These are phyloP conservation scores for Tenthredo livida DNA, from an alignment of 2,888 invertebrate species.

Conservation along the genomic window DNA sequence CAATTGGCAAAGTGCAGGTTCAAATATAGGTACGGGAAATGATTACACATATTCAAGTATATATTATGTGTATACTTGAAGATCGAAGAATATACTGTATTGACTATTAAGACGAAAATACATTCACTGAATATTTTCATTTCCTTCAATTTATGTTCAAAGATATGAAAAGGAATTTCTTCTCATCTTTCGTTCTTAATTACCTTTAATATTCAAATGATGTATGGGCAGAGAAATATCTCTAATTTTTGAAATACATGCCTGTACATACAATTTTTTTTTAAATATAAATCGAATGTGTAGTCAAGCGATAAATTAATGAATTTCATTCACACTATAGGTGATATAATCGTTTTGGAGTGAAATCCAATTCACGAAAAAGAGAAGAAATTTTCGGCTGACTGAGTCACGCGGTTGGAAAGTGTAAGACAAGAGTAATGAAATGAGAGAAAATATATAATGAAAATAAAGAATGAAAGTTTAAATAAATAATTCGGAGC, in stretches of 20 bases:
- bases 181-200: background rate
- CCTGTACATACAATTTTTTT: background rate
- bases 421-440: background rate
- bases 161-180: background rate
- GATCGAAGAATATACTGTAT: background rate
- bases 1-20: background rate
- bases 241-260: background rate
- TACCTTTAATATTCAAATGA: background rate
- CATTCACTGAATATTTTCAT: background rate
- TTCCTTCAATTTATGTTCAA: background rate
- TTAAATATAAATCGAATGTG: background rate
- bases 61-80: background rate
- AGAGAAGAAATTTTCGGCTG: background rate
- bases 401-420: background rate
- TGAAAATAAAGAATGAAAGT: slow-evolving; percentile 17
- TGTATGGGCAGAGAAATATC: background rate
- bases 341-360: slow-evolving; percentile 2
- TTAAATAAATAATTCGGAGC: slow-evolving; percentile 35
- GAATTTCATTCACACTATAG: background rate
- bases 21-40: background rate
- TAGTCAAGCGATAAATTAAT: background rate
- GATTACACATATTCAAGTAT: background rate
- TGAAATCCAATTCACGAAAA: background rate
- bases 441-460: background rate
- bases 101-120: no score